These are phyloP conservation scores for Euzetes globulus DNA, from an alignment of 2,888 invertebrate species.

Conservation along the genomic window DNA sequence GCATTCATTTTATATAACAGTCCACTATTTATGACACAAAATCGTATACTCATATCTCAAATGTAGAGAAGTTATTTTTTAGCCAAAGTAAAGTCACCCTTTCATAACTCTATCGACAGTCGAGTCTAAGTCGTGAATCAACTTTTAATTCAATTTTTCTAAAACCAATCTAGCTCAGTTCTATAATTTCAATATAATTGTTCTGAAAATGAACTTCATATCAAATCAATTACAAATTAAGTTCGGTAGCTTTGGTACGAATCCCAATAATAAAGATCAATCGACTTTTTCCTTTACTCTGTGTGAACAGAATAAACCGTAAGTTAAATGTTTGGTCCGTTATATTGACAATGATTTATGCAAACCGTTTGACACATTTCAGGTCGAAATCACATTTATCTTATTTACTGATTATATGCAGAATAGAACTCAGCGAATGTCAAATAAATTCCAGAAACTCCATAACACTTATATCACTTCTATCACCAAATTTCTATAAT, in stretches of 20 bases:
- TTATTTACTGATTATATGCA: neutral
- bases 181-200: too few species aligned
- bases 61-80: neutral
- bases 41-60: neutral
- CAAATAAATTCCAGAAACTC: neutral
- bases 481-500: too few species aligned
- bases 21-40: neutral
- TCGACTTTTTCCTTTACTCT: neutral
- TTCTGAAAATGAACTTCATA: too few species aligned
- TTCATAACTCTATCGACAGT: too few species aligned
- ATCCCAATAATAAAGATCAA: neutral
- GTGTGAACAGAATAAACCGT: neutral
- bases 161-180: too few species aligned
- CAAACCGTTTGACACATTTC: neutral
- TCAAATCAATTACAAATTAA: too few species aligned
- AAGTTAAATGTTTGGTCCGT: neutral
- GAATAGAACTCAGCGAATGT: neutral
- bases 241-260: too few species aligned
- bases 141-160: too few species aligned
- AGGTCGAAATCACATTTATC: neutral
- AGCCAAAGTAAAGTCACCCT: too few species aligned
- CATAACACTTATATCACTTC: too few species aligned
- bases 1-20: neutral
- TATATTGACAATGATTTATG: neutral
- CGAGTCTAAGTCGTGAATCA: too few species aligned